Evolutionary conservation across 2,797 vertebrate species (phyloP).

Genomic region (Anguilla marmorata): DNA sequence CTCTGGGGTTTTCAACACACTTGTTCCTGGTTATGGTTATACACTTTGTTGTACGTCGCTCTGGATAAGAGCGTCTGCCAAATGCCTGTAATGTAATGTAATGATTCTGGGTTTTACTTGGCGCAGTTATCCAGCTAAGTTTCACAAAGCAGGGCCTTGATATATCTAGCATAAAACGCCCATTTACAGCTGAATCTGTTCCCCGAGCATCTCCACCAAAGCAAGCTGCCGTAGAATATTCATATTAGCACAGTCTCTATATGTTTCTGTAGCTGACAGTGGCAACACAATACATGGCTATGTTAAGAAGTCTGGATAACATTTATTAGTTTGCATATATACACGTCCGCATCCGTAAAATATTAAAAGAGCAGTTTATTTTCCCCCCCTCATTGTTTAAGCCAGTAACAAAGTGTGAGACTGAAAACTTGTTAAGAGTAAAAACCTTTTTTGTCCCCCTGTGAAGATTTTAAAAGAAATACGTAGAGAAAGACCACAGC

Average conservation of each 20-base stretch:
- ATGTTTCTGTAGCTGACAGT: not conserved
- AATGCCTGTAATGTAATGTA: no score
- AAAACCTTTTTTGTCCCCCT: not conserved
- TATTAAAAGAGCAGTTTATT: slow-evolving; percentile 14
- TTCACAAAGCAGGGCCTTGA: not conserved
- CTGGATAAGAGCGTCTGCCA: no score
- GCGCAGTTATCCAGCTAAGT: no score
- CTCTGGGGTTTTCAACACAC: no score
- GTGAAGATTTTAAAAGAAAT: not conserved
- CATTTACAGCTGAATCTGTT: not conserved
- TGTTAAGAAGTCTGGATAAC: not conserved
- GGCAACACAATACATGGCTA: not conserved
- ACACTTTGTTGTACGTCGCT: no score
- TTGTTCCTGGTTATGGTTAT: no score
- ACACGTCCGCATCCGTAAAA: not conserved
- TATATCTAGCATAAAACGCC: not conserved
- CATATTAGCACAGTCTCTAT: not conserved
- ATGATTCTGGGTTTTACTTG: no score
- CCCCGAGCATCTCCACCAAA: not conserved
- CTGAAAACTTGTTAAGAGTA: slow-evolving; percentile 21
- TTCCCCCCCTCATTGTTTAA: not conserved
- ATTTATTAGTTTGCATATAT: slow-evolving; percentile 10
- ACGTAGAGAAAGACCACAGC: slow-evolving; percentile 21
- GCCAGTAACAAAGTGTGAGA: slow-evolving; percentile 11
- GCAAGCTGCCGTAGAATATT: not conserved